Percentiles rank a stretch among this genome's conserved stretches.
Conservation (phyloP, 2,888 invertebrate genomes). For the Leuctra nigra region DNA sequence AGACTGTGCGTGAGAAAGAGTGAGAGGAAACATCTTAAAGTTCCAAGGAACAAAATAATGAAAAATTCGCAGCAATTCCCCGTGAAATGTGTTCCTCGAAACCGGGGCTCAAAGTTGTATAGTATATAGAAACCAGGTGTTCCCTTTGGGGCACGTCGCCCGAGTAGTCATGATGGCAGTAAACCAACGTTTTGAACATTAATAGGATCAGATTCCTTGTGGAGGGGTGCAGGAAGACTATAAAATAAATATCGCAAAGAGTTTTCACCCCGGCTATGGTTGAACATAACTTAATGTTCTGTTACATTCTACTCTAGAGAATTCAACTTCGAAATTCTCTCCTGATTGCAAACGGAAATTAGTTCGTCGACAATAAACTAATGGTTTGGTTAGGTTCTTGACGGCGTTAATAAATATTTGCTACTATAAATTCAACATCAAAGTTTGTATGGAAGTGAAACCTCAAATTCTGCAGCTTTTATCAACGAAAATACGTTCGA, state of each 20-base stretch:
- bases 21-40: neutral
- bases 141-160: neutral
- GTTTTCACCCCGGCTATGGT: neutral
- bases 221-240: slow-evolving; percentile 1
- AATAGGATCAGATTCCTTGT: slow-evolving; percentile 16
- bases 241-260: slow-evolving; percentile 12
- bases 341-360: too few relatives aligned
- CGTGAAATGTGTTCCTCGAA: neutral
- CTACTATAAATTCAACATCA: too few relatives aligned
- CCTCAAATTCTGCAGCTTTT: too few relatives aligned
- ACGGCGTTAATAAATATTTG: too few relatives aligned
- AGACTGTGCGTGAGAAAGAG: neutral
- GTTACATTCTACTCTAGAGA: neutral
- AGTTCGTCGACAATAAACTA: too few relatives aligned
- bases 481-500: too few relatives aligned
- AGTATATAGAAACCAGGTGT: neutral
- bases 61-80: slow-evolving; percentile 2
- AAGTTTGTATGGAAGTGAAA: too few relatives aligned
- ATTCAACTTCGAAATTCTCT: too few relatives aligned
- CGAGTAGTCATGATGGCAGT: neutral
- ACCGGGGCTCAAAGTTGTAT: neutral
- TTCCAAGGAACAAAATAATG: slow-evolving; percentile 1
- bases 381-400: too few relatives aligned
- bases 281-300: too few relatives aligned
- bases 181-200: neutral